phyloP scores from a whole-genome alignment of 2,888 invertebrate species.

The Acleris sparsana region DNA sequence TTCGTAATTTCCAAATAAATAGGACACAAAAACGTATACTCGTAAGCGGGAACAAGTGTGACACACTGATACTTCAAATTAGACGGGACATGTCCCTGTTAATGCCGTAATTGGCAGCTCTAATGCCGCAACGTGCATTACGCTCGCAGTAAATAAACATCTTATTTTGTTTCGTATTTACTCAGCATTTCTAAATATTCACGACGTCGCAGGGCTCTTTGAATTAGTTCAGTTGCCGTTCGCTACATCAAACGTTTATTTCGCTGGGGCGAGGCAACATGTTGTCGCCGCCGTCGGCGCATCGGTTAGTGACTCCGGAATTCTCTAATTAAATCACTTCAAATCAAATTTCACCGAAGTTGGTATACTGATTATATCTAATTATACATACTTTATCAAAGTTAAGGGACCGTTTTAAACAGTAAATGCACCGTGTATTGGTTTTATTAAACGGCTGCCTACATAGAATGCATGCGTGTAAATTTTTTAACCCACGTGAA shows the following conservation, averaged over 20 bases:
- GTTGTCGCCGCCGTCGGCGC: conserved; percentile 6
- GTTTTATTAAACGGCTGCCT: too few species aligned
- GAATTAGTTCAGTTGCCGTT: conserved; percentile 16
- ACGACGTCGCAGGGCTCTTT: conserved; percentile 11
- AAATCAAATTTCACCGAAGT: not conserved
- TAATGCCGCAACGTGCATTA: not conserved
- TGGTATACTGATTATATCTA: not conserved
- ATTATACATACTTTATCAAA: too few species aligned
- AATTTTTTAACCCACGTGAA: too few species aligned
- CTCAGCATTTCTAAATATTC: conserved; percentile 29
- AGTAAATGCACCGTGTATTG: too few species aligned
- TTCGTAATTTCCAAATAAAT: too few species aligned
- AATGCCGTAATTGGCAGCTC: not conserved
- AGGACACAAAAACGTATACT: too few species aligned
- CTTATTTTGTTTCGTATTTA: conserved; percentile 15
- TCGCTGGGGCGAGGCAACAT: conserved; percentile 15
- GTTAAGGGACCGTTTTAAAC: too few species aligned
- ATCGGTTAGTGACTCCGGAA: not conserved
- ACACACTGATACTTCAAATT: too few species aligned
- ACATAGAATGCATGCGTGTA: too few species aligned
- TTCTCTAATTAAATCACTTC: conserved; percentile 4
- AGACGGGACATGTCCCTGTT: not conserved
- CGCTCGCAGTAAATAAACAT: conserved; percentile 22
- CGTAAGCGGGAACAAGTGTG: not conserved
- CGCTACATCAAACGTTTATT: conserved; percentile 21